Percentiles rank a stretch among this genome's conserved stretches.
Conservation (phyloP, 2,888 invertebrate species). For the Rotaria socialis region DNA sequence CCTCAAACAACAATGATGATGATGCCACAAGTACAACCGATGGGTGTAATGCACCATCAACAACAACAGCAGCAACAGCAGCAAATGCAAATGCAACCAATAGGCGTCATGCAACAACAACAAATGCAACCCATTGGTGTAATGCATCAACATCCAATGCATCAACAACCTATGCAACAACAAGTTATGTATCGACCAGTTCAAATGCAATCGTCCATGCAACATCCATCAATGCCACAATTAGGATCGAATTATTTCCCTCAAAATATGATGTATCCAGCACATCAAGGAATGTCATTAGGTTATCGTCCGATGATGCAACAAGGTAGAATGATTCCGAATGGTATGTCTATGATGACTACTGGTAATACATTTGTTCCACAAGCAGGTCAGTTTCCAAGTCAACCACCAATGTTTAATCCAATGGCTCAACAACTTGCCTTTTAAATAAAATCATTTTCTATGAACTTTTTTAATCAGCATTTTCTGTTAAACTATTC, state of each 20-base stretch:
- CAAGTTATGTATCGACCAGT: conserved; percentile 20
- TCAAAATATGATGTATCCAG: neutral
- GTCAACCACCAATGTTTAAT: neutral
- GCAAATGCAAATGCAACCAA: neutral
- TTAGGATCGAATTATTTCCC: neutral
- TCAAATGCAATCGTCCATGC: neutral
- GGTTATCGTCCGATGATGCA: conserved; percentile 27
- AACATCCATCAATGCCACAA: neutral
- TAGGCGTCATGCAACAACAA: neutral
- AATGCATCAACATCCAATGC: neutral
- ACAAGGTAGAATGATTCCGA: neutral
- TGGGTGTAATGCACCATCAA: neutral
- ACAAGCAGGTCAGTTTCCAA: neutral
- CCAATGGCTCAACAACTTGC: neutral
- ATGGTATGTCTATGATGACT: neutral
- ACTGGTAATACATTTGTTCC: neutral
- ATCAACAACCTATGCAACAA: neutral
- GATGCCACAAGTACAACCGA: neutral
- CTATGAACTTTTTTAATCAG: neutral
- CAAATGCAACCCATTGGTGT: neutral
- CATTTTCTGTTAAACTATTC: neutral
- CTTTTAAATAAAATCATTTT: neutral
- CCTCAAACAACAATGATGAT: neutral
- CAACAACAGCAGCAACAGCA: neutral
- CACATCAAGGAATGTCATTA: conserved; percentile 8